Percentiles rank a stretch among this genome's conserved stretches.
phyloP scores from a whole-genome alignment of 2,888 invertebrate species.

The Argyra leucocephala region DNA sequence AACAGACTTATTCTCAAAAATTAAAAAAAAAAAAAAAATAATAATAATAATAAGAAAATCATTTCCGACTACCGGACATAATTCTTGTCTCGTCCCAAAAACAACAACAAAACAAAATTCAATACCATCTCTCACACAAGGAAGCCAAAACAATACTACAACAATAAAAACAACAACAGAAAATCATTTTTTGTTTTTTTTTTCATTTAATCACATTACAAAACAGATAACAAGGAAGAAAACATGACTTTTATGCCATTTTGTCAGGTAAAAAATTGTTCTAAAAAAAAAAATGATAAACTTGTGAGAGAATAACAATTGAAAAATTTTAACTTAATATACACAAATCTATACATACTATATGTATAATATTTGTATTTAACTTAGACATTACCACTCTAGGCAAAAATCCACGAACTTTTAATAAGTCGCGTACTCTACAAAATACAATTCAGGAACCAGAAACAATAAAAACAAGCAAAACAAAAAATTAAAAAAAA shows the following conservation, averaged over 20 bases:
- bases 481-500: not conserved
- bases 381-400: no score
- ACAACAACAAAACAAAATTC: not conserved
- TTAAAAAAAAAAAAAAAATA: no score
- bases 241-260: constrained; percentile 3
- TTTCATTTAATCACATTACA: not conserved
- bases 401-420: not conserved
- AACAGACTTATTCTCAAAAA: no score
- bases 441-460: not conserved
- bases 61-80: no score
- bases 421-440: not conserved
- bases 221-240: not conserved
- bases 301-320: not conserved
- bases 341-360: no score
- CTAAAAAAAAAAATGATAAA: not conserved
- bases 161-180: not conserved
- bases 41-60: no score
- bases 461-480: not conserved
- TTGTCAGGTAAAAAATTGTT: not conserved
- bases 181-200: no score
- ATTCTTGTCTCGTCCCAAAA: not conserved
- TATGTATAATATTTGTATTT: no score
- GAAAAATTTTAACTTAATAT: no score
- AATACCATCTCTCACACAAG: no score
- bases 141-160: no score